A percentile compares a stretch with the other conserved stretches of the same genome.
phyloP scores from a whole-genome alignment of 1,140 invertebrate species.

The Hyphantria cunea region DNA sequence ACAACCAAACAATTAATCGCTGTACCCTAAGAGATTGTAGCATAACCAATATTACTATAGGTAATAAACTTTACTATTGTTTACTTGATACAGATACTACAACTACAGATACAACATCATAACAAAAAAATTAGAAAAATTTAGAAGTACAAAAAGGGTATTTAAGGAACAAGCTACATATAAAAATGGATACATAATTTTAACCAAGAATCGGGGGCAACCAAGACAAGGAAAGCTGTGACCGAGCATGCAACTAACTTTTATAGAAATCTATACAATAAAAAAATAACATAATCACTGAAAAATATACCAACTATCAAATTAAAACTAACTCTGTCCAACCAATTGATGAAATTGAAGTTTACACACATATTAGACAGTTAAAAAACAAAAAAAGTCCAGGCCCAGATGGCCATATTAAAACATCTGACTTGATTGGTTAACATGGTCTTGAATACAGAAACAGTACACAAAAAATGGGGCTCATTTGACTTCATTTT shows the following conservation, averaged over 20 bases:
- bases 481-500: no score
- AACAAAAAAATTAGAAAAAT: neutral
- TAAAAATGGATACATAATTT: neutral
- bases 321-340: neutral
- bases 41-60: conserved; percentile 21
- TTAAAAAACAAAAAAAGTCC: neutral
- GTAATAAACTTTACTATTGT: no score
- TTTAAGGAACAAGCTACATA: neutral
- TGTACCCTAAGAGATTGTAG: conserved; percentile 30
- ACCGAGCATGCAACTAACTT: neutral
- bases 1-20: conserved; percentile 31
- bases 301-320: neutral
- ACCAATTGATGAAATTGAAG: conserved; percentile 7
- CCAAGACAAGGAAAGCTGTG: neutral
- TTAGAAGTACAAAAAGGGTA: neutral
- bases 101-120: neutral
- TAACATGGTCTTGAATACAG: no score
- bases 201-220: neutral
- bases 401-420: no score
- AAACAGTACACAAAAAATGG: no score
- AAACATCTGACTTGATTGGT: no score
- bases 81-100: neutral
- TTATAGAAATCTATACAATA: conserved; percentile 1
- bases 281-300: neutral
- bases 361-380: neutral